These are phyloP conservation scores for Labeo catla DNA, from an alignment of 2,113 vertebrate genomes.

Conservation along the genomic window DNA sequence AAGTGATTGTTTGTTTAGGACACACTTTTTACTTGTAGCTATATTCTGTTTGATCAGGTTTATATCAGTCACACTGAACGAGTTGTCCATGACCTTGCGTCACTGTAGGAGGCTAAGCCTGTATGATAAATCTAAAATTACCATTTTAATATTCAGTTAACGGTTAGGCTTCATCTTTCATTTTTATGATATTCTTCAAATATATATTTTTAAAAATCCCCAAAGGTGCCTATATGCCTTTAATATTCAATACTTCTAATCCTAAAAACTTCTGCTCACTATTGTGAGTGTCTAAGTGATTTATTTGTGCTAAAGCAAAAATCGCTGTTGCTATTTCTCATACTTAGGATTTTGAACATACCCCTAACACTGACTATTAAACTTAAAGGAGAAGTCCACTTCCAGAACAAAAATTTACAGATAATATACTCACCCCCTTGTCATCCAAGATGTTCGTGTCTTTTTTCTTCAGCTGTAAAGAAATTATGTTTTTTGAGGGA, in stretches of 20 bases:
- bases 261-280: not conserved
- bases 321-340: not conserved
- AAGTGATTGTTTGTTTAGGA: conserved; percentile 8
- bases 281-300: not conserved
- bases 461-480: too few relatives aligned
- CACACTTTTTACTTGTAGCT: conserved; percentile 4
- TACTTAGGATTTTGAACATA: not conserved
- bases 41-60: conserved; percentile 6
- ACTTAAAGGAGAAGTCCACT: too few relatives aligned
- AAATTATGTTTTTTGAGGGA: too few relatives aligned
- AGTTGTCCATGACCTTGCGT: conserved; percentile 22
- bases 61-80: not conserved
- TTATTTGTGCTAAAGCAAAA: not conserved
- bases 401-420: too few relatives aligned
- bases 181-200: conserved; percentile 17
- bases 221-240: not conserved
- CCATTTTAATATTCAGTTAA: conserved; percentile 21
- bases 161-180: not conserved
- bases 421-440: too few relatives aligned
- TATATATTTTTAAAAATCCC: not conserved
- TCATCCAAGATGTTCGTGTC: too few relatives aligned
- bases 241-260: not conserved
- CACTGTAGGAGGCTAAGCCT: not conserved
- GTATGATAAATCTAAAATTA: not conserved
- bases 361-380: not conserved